Conservation (phyloP, 2,797 vertebrate species). For the Alca torda region DNA sequence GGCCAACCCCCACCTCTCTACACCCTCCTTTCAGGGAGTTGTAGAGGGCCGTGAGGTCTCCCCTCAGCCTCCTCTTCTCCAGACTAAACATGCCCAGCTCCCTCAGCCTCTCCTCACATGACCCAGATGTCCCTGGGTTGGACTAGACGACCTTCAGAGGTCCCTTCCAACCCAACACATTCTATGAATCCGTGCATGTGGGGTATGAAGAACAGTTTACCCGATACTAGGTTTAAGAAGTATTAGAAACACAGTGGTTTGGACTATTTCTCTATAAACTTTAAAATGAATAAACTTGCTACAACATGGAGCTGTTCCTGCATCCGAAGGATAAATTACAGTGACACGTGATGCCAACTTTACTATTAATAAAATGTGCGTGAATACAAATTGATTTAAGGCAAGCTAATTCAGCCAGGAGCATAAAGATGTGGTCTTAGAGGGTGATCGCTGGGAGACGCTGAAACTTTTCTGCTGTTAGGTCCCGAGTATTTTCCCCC, state of each 20-base stretch:
- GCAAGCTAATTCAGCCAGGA: not conserved
- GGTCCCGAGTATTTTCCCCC: not conserved
- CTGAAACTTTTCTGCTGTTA: not conserved
- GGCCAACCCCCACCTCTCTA: too few relatives aligned
- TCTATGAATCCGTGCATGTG: not conserved
- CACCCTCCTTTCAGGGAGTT: too few relatives aligned
- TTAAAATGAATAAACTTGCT: not conserved
- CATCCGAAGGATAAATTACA: not conserved
- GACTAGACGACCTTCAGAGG: too few relatives aligned
- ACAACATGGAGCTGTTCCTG: not conserved
- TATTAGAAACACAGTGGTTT: not conserved
- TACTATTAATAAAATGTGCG: not conserved
- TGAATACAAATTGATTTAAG: not conserved
- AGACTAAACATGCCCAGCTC: too few relatives aligned
- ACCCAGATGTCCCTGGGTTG: too few relatives aligned
- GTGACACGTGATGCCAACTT: not conserved
- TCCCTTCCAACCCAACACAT: too few relatives aligned
- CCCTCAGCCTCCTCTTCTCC: too few relatives aligned
- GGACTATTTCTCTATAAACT: not conserved
- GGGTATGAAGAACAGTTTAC: not conserved
- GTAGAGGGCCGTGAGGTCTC: too few relatives aligned
- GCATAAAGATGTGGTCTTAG: not conserved
- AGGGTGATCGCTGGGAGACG: rapidly evolving
- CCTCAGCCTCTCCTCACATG: too few relatives aligned
- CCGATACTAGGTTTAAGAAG: not conserved